Evolutionary conservation across 2,888 invertebrate species (phyloP), one percentile per base, ranked within the genome.

Genomic region (Caradrina kadenii): DNA sequence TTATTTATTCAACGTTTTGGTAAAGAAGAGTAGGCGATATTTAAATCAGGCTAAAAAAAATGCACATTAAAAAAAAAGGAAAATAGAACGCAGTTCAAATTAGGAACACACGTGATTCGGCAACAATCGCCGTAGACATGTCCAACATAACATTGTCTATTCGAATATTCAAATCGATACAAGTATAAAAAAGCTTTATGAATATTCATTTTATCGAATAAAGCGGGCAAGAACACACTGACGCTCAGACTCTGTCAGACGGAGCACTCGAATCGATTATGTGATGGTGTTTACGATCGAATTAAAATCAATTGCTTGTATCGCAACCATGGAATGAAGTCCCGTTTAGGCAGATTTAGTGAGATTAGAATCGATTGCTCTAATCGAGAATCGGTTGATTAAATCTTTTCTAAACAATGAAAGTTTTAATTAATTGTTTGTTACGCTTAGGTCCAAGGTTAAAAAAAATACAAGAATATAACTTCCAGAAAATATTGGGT

Each of bases 271-370:
- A 89, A 88, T 91, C 95, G 91, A 94, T 95, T 92, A 94, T 81
- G 85, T 92, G 83, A 87, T 82, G 74, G 85, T 89, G 88, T 95
- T 95, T 94, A 95, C 89, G 94, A 94, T 90, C 90, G 89, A 93
- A 92, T 94, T 93, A 91, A 92, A 93, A 91, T 87, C 92, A 91
- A 94, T 94, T 91, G 91, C 91, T 92, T 91, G 93, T 84, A 80
- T 83, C 80, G 79, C 77, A 81, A 79, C 74, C 75, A 78, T 15
- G 82, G 86, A 86, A 86, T 83, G 80, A 76, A 84, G 80, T 74
- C 82, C 81, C 84, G 84, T 86, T 87, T 85, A 83, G 81, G 74
- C 71, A 80, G 83, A 88, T 87, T 87, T 87, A 87, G 74, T 79
- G 71, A 88, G 84, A 87, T 88, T 87, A 83, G 68, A 81, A 88